Evolutionary conservation across 1,140 invertebrate species (phyloP).

Genomic region (Hyphantria cunea): DNA sequence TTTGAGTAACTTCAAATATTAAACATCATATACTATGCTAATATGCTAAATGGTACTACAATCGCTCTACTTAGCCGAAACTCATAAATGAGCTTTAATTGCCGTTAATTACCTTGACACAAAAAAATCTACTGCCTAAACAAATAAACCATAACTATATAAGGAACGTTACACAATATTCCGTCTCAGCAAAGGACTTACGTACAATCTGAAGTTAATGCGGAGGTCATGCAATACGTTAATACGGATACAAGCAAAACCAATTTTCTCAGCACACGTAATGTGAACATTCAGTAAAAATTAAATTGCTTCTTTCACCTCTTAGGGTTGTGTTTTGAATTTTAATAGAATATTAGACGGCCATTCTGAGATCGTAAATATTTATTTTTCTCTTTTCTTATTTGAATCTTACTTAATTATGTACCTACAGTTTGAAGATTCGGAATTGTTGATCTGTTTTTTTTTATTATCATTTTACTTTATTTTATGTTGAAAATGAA

Average conservation of each 20-base stretch:
- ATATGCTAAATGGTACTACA: no score
- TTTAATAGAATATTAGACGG: conserved; percentile 4
- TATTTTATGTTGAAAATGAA: no score
- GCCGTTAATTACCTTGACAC: no score
- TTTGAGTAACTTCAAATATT: no score
- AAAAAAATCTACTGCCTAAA: neutral
- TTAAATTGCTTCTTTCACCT: conserved; percentile 30
- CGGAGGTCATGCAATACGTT: conserved; percentile 7
- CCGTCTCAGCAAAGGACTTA: no score
- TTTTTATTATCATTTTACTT: no score
- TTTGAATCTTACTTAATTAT: conserved; percentile 9
- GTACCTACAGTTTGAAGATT: neutral
- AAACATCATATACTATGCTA: no score
- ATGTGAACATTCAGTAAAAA: conserved; percentile 34
- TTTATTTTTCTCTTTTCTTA: conserved; percentile 21
- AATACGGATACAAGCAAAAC: conserved; percentile 17
- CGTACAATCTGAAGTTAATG: conserved; percentile 28
- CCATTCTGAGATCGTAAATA: conserved; percentile 11
- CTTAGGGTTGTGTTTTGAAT: neutral
- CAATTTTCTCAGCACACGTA: conserved; percentile 24
- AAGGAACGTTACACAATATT: conserved; percentile 14
- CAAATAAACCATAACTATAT: neutral
- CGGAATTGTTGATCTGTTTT: no score
- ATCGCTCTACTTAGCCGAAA: no score
- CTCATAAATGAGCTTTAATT: no score